Base-by-base conservation (phyloP, 2,797 vertebrate species). In the Acrocephalus scirpaceus region DNA sequence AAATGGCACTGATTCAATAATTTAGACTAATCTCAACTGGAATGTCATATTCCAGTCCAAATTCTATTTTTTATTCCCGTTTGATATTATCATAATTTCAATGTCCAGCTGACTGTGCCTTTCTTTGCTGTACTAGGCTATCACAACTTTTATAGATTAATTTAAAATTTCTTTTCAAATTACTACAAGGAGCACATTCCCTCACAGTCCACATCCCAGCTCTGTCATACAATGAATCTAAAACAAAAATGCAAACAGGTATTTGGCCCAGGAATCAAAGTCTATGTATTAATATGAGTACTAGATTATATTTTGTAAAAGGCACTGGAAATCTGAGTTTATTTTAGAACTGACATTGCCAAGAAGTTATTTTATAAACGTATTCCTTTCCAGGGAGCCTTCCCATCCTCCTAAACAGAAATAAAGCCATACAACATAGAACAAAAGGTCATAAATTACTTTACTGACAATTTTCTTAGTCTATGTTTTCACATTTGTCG, bases 401-500 rank as follows among this genome's bases (percentile, higher is more conserved):
- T 88, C 22, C 8, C 36, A 7, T 65, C 25, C 42, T 88, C 71
- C 42, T 69, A 57, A 89, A 48, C 16, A 91, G 45, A 67, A 79
- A 19, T 81, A 92, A 84, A 87, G 8, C 54, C 58, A 36, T 30
- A 36, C 69, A 70, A 22, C 47, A 44, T 29, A 50, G 16, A 96
- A 47, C 45, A 86, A 81, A 90, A 95, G 69, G 80, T 56, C 77
- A 48, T 18, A 75, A 86, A 90, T 91, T 69, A 69, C 66, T 90
- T 95, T 60, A 32, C 90, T 91, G 88, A 82, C 92, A 93, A 64
- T 88, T 90, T 78, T 96, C 69, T 89, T 95, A 94, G 40, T 81
- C 70, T 95, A 34, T 80, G 87, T 93, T 96, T 97, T 95, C 88
- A 86, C 88, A 96, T 96, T 96, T 94, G 75, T 95, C 9, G 20